phyloP scores from a whole-genome alignment of 2,888 invertebrate genomes.

The Calliscelio sp. region DNA sequence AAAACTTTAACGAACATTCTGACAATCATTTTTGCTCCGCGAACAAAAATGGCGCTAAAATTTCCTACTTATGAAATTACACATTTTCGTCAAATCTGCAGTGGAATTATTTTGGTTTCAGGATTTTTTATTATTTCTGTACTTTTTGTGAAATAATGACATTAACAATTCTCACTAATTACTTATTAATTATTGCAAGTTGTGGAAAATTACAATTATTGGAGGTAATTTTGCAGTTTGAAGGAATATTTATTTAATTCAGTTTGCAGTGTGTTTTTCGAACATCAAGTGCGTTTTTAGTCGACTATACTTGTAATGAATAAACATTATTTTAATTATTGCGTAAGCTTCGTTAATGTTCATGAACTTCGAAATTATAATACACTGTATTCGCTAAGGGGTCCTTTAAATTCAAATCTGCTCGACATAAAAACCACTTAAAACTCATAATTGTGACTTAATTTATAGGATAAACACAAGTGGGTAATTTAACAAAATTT shows the following conservation, averaged over 20 bases:
- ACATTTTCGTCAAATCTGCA: too few relatives aligned
- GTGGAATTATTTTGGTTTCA: too few relatives aligned
- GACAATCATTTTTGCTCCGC: too few relatives aligned
- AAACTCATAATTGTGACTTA: conserved; percentile 6
- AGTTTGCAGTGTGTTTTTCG: too few relatives aligned
- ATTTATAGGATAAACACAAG: not conserved
- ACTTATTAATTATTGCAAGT: not conserved
- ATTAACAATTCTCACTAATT: conserved; percentile 1
- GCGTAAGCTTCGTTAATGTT: not conserved
- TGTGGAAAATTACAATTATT: not conserved
- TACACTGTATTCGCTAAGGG: not conserved
- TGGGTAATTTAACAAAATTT: not conserved
- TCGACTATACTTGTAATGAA: not conserved
- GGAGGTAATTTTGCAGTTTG: too few relatives aligned
- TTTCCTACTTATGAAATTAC: too few relatives aligned
- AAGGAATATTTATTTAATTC: too few relatives aligned
- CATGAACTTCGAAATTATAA: not conserved
- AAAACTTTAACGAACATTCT: too few relatives aligned
- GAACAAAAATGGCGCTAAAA: too few relatives aligned
- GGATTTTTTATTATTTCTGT: too few relatives aligned
- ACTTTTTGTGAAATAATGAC: too few relatives aligned
- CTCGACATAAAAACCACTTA: not conserved
- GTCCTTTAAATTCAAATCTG: not conserved
- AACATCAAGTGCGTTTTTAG: not conserved
- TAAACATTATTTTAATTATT: not conserved